Base-by-base conservation (phyloP, 2,888 invertebrate species). In the Sesamia inferens region DNA sequence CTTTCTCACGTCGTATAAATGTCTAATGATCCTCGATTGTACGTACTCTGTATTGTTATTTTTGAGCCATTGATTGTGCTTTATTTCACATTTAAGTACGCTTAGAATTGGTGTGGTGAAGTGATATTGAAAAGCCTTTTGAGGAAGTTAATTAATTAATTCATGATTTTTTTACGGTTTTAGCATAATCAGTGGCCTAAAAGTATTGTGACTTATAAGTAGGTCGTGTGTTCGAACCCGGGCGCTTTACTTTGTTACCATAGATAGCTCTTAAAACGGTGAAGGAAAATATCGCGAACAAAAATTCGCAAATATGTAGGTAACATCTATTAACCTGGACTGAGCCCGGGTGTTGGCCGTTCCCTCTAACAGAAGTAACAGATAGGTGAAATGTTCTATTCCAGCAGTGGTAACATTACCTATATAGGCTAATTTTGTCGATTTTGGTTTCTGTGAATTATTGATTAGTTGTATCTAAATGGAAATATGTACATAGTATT, bases 1-100 rank as follows among this genome's bases (percentile, higher is more conserved):
- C 88, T 92, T 94, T 95, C 94, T 93, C 94, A 93, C 93, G 92
- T 93, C 88, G 89, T 88, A 90, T 88, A 90, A 85, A 90, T 89
- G 88, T 89, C 88, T 91, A 89, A 89, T 88, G 88, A 88, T 88
- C 88, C 88, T 88, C 88, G 81, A 89, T 77, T 79, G 82, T 81
- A 84, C 74, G 83, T 87, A 77, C 87, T 87, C 83, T 81, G 85
- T 85, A 86, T 88, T 85, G 87, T 91, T 91, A 88, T 89, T 90
- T 88, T 90, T 87, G 76, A 85, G 81, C 81, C 86, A 86, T 86
- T 83, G 85, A 86, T 86, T 83, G 85, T 86, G 74, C 76, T 78
- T 85, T 78, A 86, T 84, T 83, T 79, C 75, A 81, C 16, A 67
- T 79, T 74, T 73, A 64, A 74, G 80, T 82, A 70, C 58, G 63